These are phyloP conservation scores for Helleia helle DNA, from an alignment of 2,888 invertebrate genomes.

Conservation along the genomic window DNA sequence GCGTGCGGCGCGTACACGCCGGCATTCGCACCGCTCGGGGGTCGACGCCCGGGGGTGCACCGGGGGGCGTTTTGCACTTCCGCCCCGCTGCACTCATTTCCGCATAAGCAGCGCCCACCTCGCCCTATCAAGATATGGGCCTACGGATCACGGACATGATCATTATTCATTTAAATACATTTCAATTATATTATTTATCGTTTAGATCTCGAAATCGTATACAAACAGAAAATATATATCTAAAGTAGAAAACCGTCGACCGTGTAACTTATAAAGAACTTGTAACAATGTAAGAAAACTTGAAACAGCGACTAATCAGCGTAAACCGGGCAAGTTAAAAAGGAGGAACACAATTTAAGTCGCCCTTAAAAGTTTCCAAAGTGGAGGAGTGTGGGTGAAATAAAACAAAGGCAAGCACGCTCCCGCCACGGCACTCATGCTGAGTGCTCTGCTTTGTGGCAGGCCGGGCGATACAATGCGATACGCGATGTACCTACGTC, in stretches of 20 bases:
- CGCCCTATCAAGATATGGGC: slow-evolving; percentile 46
- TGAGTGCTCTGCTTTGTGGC: slow-evolving; percentile 70
- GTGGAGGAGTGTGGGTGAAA: slow-evolving; percentile 64
- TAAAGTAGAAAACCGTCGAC: too few relatives aligned
- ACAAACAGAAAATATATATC: too few relatives aligned
- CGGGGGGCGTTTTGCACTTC: slow-evolving; percentile 65
- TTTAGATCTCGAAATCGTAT: too few relatives aligned
- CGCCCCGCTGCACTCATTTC: slow-evolving; percentile 68
- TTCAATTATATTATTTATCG: too few relatives aligned
- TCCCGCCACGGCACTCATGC: slow-evolving; percentile 62
- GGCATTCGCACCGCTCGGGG: slow-evolving; percentile 41
- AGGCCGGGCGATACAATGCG: slow-evolving; percentile 58
- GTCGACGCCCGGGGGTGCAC: slow-evolving; percentile 53
- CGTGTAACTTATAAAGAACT: too few relatives aligned
- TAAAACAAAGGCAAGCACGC: slow-evolving; percentile 67
- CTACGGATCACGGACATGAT: slow-evolving; percentile 24
- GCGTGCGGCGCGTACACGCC: slow-evolving; percentile 25
- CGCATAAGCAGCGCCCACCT: slow-evolving; percentile 59
- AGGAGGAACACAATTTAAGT: slow-evolving; percentile 61
- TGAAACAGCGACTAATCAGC: slow-evolving; percentile 36
- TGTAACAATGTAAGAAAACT: slow-evolving; percentile 7
- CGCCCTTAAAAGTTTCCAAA: slow-evolving; percentile 63
- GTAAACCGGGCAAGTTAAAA: slow-evolving; percentile 41
- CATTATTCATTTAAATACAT: too few relatives aligned
- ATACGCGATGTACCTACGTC: slow-evolving; percentile 30